Evolutionary conservation across 2,797 vertebrate genomes (phyloP), one percentile per base, ranked within the genome.

Genomic region (Phoeniculus purpureus): DNA sequence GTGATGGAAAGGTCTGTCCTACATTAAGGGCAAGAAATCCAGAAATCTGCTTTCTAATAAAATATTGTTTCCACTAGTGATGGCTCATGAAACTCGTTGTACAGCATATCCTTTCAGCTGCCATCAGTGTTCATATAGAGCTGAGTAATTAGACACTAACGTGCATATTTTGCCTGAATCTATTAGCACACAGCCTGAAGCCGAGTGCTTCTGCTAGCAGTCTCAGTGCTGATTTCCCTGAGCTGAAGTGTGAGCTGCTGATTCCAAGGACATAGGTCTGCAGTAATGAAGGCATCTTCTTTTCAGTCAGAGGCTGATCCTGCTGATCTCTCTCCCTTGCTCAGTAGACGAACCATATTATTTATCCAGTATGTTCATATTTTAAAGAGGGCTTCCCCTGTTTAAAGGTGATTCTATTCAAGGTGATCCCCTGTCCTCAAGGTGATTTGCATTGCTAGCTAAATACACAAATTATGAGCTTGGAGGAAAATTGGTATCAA

Each of bases 61-160:
- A 90, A 94, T 76, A 68, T 61, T 86, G 23, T 95, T 96, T 95
- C 88, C n/a, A 94, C 66, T 73, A 91, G 81, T 92, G 90, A 95
- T 86, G n/a, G 31, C 34, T 94, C 64, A 88, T 72, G 84, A 62
- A 81, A 91, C 83, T 96, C 56, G 29, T 59, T 91, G 88, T 47
- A 84, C 62, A 90, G 60, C 59, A 84, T 34, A 71, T 77, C 54
- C 96, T 96, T 96, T 81, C 76, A 86, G 45, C 78, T 86, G 66
- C 74, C 77, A 77, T 84, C 64, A 37, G 62, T 92, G 73, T 79
- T 26, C 84, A 64, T 70, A 79, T 52, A 82, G 74, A 89, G 75
- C 76, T 95, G 93, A 94, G 94, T 97, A 95, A 97, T 97, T 96
- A 94, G 80, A 59, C 47, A 58, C 34, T 96, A 96, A 95, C 82